phyloP scores from a whole-genome alignment of 2,888 invertebrate genomes.

The Drosophila affinis region DNA sequence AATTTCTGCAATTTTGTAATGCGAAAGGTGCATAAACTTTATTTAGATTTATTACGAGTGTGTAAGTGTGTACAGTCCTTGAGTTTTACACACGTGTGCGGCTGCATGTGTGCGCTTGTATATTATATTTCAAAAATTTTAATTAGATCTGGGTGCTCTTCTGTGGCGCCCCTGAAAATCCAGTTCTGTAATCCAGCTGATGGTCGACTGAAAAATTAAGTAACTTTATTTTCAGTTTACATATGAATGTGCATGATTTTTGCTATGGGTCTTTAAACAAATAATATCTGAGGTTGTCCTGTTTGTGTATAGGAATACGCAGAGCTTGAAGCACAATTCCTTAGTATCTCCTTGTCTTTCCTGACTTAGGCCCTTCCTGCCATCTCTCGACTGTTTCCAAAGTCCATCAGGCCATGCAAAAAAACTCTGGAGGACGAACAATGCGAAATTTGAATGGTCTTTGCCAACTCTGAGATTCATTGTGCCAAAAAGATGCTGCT shows the following conservation, averaged over 20 bases:
- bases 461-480: neutral
- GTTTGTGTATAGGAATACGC: too few species aligned
- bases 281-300: too few species aligned
- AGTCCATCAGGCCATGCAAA: neutral
- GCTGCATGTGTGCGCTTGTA: too few species aligned
- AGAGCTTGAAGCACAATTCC: neutral
- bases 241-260: neutral
- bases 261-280: too few species aligned
- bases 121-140: conserved; percentile 4
- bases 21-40: conserved; percentile 1
- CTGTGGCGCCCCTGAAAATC: neutral
- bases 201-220: neutral
- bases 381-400: neutral
- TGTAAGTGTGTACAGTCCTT: neutral
- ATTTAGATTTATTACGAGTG: neutral
- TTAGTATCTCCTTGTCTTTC: neutral
- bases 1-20: neutral
- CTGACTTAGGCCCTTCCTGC: neutral
- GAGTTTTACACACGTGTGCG: neutral
- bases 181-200: neutral
- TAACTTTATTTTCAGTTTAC: neutral
- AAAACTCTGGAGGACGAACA: neutral
- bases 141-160: conserved; percentile 6
- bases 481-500: conserved; percentile 6
- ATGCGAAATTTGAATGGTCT: conserved; percentile 2